Percentiles rank a stretch among this genome's conserved stretches.
Conservation (phyloP, 2,113 vertebrate genomes). For the Mola mola region DNA sequence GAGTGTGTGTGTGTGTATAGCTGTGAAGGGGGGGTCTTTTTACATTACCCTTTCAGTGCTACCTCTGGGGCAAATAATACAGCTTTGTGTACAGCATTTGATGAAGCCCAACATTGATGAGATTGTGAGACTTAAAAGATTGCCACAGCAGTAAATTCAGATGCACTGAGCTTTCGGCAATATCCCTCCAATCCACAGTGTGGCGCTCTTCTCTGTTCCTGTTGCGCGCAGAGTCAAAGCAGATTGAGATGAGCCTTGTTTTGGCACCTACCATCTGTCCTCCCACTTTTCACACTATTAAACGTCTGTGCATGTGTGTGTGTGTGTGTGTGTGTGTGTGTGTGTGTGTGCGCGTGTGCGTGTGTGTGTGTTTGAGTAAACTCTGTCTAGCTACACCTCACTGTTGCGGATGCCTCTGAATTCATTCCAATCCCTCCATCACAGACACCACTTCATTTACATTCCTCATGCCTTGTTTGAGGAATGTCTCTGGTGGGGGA, state of each 20-base stretch:
- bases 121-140: conserved; percentile 2
- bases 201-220: conserved; percentile 66
- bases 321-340: conserved; percentile 40
- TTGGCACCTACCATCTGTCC: conserved; percentile 56
- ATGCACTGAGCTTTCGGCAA: neutral
- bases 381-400: conserved; percentile 55
- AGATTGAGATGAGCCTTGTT: conserved; percentile 62
- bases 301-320: conserved; percentile 27
- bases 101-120: conserved; percentile 5
- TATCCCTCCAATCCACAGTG: conserved; percentile 81
- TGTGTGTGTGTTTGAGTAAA: conserved; percentile 68
- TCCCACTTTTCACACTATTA: conserved; percentile 1
- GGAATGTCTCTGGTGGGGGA: conserved; percentile 75
- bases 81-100: neutral
- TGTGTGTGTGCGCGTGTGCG: conserved; percentile 28
- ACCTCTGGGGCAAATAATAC: neutral
- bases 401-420: conserved; percentile 69
- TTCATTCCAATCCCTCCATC: conserved; percentile 76
- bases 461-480: conserved; percentile 75
- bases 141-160: neutral
- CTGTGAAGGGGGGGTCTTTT: too few species aligned
- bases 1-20: too few species aligned
- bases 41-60: neutral
- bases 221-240: conserved; percentile 29
- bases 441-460: conserved; percentile 75